Evolutionary conservation across 1,140 invertebrate species (phyloP).

Genomic region (Harpegnathos saltator): DNA sequence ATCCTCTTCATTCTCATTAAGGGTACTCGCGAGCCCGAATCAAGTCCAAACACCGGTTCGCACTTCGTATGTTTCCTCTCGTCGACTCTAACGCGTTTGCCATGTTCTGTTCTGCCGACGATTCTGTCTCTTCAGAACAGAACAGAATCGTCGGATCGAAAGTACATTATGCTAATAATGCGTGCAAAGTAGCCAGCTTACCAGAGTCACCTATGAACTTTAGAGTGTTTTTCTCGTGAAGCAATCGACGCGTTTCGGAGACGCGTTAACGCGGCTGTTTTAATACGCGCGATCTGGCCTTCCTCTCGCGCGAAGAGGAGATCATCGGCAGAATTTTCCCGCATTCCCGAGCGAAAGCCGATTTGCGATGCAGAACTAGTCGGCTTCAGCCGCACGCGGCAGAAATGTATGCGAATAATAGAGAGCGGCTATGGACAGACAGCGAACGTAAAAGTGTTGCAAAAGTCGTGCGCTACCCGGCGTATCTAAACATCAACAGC

Average conservation of each 20-base stretch:
- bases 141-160: not conserved
- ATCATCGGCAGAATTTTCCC: slow-evolving; percentile 10
- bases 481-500: no score
- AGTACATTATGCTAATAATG: not conserved
- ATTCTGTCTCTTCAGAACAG: no score
- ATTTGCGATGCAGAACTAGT: slow-evolving; percentile 18
- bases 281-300: not conserved
- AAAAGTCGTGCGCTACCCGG: not conserved
- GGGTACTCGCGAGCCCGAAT: not conserved
- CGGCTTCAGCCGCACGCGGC: not conserved
- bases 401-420: not conserved
- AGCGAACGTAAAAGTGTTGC: not conserved
- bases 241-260: not conserved
- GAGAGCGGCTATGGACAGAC: slow-evolving; percentile 1
- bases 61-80: not conserved
- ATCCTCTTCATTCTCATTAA: not conserved
- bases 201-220: not conserved
- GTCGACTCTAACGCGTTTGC: not conserved
- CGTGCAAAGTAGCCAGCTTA: not conserved
- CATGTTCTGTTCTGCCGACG: no score
- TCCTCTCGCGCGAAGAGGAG: not conserved
- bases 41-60: not conserved
- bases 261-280: not conserved
- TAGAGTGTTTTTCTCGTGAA: no score
- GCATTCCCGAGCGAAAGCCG: not conserved